Conservation (phyloP, 37 sponge, comb jelly and placozoan species). For the Beroe forskalii region DNA sequence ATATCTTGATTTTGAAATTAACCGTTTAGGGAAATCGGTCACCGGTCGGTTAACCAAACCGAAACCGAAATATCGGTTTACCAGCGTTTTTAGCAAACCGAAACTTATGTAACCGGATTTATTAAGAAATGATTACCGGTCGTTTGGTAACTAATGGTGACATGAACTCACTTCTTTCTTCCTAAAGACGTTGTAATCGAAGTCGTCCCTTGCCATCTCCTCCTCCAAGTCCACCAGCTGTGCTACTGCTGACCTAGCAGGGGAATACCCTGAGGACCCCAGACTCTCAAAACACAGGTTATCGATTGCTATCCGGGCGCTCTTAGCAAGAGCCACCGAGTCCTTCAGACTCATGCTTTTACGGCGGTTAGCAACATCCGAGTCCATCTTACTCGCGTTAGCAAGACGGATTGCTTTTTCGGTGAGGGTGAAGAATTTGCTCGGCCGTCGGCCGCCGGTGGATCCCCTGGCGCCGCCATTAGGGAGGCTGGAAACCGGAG, state of each 20-base stretch:
- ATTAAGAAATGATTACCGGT: too few species aligned
- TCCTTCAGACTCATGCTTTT: not conserved
- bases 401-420: not conserved
- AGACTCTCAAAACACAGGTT: not conserved
- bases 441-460: not conserved
- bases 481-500: not conserved
- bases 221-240: slow-evolving; percentile 51
- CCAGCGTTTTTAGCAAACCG: too few species aligned
- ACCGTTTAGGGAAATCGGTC: too few species aligned
- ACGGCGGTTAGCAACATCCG: not conserved
- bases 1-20: too few species aligned
- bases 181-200: slow-evolving; percentile 12
- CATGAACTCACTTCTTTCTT: slow-evolving; percentile 30
- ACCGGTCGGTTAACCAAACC: too few species aligned
- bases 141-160: too few species aligned
- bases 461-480: not conserved
- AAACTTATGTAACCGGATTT: too few species aligned
- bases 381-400: not conserved
- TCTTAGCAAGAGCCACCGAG: not conserved
- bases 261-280: too few species aligned
- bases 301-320: not conserved
- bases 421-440: slow-evolving; percentile 19
- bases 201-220: slow-evolving; percentile 21
- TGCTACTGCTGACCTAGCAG: not conserved
- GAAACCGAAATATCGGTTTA: too few species aligned